A percentile compares a stretch with the other conserved stretches of the same genome.
These are phyloP conservation scores for Hippocampus barbouri DNA, from an alignment of 2,113 vertebrate genomes.

Conservation along the genomic window DNA sequence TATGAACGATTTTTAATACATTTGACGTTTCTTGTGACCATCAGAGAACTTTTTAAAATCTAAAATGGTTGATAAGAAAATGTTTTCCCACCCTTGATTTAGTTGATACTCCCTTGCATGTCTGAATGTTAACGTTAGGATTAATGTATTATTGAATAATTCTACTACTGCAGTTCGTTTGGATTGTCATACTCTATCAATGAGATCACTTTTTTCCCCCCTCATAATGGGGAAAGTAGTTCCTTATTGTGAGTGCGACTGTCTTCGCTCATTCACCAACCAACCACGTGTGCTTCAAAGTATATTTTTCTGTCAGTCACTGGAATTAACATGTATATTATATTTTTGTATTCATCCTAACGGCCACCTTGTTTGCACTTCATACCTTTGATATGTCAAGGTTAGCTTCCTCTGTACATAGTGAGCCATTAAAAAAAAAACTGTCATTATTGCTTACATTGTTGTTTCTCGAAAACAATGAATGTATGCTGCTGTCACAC, in stretches of 20 bases:
- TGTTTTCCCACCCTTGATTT: not conserved
- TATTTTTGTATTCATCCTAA: slow-evolving; percentile 18
- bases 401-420: slow-evolving; percentile 4
- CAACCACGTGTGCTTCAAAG: not conserved
- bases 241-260: not conserved
- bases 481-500: not conserved
- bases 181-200: not conserved
- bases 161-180: not conserved
- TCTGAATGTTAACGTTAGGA: not conserved
- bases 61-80: not conserved
- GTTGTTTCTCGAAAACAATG: not conserved
- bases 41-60: not conserved
- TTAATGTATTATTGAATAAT: not conserved
- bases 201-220: too few species aligned
- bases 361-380: not conserved
- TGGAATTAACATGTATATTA: slow-evolving; percentile 15
- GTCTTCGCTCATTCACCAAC: not conserved
- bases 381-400: slow-evolving; percentile 10
- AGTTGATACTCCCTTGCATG: not conserved
- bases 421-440: not conserved
- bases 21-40: not conserved
- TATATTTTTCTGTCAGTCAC: slow-evolving; percentile 22
- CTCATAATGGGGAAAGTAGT: not conserved
- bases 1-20: too few species aligned
- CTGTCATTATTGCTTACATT: not conserved